phyloP scores from a whole-genome alignment of 35 echinoderm and acorn worm species.

The Ophiothrix spiculata region DNA sequence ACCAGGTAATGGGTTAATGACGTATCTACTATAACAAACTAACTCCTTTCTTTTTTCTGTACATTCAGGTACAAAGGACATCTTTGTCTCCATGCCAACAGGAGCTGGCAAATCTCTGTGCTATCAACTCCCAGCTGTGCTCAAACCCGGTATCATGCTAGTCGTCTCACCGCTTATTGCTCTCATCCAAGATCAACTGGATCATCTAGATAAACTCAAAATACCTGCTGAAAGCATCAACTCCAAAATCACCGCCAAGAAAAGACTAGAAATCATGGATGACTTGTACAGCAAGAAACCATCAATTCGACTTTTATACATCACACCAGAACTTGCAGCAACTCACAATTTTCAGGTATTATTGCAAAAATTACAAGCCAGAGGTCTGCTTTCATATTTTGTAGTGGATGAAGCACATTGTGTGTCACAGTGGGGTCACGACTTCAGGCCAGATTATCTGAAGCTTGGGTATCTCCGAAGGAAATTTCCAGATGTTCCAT shows the following conservation, averaged over 20 bases:
- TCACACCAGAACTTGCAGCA: slow-evolving; percentile 91
- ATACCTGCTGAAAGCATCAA: slow-evolving; percentile 76
- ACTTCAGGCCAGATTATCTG: slow-evolving; percentile 93
- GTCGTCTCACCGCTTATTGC: slow-evolving; percentile 95
- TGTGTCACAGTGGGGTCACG: slow-evolving; percentile 99
- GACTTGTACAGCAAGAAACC: slow-evolving; percentile 72
- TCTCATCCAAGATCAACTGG: slow-evolving; percentile 92
- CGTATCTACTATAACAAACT: too few relatives aligned
- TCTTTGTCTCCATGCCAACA: slow-evolving; percentile 95
- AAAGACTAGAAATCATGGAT: slow-evolving; percentile 59
- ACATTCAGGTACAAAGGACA: slow-evolving; percentile 66
- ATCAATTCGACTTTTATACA: slow-evolving; percentile 74
- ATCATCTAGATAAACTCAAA: slow-evolving; percentile 68
- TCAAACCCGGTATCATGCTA: slow-evolving; percentile 63
- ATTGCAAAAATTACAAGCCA: slow-evolving; percentile 32
- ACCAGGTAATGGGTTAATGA: too few relatives aligned
- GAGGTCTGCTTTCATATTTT: slow-evolving; percentile 58
- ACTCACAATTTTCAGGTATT: slow-evolving; percentile 56
- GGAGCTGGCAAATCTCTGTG: slow-evolving; percentile 97
- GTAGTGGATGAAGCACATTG: slow-evolving; percentile 98
- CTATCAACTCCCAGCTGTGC: slow-evolving; percentile 85
- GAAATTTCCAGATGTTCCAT: slow-evolving; percentile 62
- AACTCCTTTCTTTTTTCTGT: not conserved
- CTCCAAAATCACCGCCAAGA: slow-evolving; percentile 68
- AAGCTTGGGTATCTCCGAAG: slow-evolving; percentile 70